Evolutionary conservation across 2,797 vertebrate genomes (phyloP), one percentile per base, ranked within the genome.

Genomic region (Sebastiscus albofasciatus): DNA sequence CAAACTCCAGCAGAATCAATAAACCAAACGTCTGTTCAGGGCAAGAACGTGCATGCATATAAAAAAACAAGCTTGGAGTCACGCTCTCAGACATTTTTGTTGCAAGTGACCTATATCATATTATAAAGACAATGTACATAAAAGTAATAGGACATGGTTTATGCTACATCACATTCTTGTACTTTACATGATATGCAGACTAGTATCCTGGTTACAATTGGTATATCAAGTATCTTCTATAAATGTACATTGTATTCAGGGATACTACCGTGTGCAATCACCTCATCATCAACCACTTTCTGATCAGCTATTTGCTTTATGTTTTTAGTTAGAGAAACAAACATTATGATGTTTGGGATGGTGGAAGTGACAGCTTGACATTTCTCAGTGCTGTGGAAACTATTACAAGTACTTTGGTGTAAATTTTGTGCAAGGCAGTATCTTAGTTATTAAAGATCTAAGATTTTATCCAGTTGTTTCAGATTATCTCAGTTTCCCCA

Each of bases 1-100:
- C 58, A 69, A 79, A 83, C 67, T 61, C 18, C 20, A 36, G 24
- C 24, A 70, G 39, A 72, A 74, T 79, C 33, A 78, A 72, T 65
- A 72, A 72, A 33, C 4, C 55, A 49, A 62, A 67, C 0, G 5
- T 55, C 26, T 58, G 54, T 26, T 75, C 11, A 62, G 58, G 29
- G 55, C 61, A 78, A 67, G 55, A 78, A 26, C 1, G 39, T 68
- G 18, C 62, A 34, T 13, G 74, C 26, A 31, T 26, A 5, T 61
- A 72, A 56, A 72, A 56, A 73, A 75, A 72, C 27, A 67, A 10
- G 58, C 5, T 5, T 2, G 20, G 20, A 70, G 66, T 58, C 46
- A 72, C 22, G 36, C 34, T 34, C 12, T 61, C 6, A 65, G 11
- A 65, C 3, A 24, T 56, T 61, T 60, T 18, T 67, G 26, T 52